phyloP scores from a whole-genome alignment of 2,888 invertebrate species.

The Lordiphosa fenestrarum region DNA sequence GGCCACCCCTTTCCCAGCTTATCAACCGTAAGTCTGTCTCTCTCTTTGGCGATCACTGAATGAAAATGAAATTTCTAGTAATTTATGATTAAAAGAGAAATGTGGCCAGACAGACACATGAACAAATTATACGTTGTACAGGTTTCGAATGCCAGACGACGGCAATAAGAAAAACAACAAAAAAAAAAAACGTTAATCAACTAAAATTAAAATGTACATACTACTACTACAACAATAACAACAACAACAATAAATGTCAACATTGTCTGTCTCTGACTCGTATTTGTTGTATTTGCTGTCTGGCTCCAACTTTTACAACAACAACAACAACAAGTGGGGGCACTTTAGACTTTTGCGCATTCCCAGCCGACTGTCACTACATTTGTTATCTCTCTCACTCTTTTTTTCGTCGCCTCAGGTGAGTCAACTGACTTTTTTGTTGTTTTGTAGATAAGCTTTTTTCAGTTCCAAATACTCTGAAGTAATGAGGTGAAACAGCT shows the following conservation, averaged over 20 bases:
- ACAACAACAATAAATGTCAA: constrained; percentile 51
- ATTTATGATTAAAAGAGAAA: constrained; percentile 30
- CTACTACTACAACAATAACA: constrained; percentile 4
- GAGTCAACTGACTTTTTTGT: constrained; percentile 55
- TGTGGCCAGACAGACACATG: constrained; percentile 35
- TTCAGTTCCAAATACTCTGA: constrained; percentile 14
- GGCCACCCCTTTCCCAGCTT: not conserved
- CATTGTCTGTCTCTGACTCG: constrained; percentile 36
- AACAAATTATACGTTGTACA: constrained; percentile 30
- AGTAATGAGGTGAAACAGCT: too few species aligned
- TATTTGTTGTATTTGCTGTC: constrained; percentile 17
- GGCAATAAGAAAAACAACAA: constrained; percentile 22
- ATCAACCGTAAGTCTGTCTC: not conserved
- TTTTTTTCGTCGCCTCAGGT: constrained; percentile 44
- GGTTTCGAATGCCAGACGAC: constrained; percentile 38
- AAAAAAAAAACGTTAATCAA: constrained; percentile 58
- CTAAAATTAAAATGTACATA: constrained; percentile 65
- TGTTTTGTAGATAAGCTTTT: constrained; percentile 22
- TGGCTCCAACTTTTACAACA: constrained; percentile 20
- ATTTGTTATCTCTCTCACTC: constrained; percentile 4
- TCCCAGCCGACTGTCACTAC: constrained; percentile 58
- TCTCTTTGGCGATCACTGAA: constrained; percentile 24
- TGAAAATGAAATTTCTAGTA: constrained; percentile 34
- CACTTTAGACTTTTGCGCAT: constrained; percentile 74
- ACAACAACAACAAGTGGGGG: constrained; percentile 53